phyloP scores from a whole-genome alignment of 92 coral and sea anemone species.

The Actinernus sp. region DNA sequence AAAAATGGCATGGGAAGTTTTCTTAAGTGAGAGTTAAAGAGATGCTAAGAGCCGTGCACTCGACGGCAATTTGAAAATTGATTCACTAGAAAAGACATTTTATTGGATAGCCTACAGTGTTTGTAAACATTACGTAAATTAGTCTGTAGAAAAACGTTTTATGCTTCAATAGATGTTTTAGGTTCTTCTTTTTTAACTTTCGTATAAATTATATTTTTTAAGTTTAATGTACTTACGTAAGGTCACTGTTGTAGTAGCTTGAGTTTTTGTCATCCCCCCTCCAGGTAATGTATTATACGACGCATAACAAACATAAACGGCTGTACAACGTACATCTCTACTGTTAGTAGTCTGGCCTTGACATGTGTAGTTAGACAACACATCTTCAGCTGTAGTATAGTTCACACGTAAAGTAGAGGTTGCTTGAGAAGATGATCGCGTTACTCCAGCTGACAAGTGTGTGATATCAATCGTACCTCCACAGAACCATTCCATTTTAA shows the following conservation, averaged over 20 bases:
- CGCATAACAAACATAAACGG: neutral
- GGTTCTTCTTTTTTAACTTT: no score
- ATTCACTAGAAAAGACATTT: no score
- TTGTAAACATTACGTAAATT: no score
- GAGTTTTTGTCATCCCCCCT: neutral
- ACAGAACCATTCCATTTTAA: neutral
- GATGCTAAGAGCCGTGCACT: no score
- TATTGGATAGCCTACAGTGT: no score
- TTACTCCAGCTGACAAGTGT: neutral
- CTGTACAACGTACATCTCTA: neutral
- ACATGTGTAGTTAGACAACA: neutral
- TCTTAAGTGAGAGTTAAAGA: no score
- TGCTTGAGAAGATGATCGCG: neutral
- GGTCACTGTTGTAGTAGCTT: neutral
- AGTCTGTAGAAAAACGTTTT: no score
- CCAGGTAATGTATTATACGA: neutral
- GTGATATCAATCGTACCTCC: constrained; percentile 1
- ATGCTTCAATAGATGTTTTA: no score
- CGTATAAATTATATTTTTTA: no score
- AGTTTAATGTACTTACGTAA: no score
- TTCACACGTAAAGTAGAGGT: constrained; percentile 10
- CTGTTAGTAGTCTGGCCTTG: neutral
- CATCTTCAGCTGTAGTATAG: constrained; percentile 17
- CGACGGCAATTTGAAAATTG: no score
- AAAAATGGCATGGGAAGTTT: no score